These are phyloP conservation scores for Cyprinodon tularosa DNA, from an alignment of 2,113 vertebrate genomes.

Conservation along the genomic window DNA sequence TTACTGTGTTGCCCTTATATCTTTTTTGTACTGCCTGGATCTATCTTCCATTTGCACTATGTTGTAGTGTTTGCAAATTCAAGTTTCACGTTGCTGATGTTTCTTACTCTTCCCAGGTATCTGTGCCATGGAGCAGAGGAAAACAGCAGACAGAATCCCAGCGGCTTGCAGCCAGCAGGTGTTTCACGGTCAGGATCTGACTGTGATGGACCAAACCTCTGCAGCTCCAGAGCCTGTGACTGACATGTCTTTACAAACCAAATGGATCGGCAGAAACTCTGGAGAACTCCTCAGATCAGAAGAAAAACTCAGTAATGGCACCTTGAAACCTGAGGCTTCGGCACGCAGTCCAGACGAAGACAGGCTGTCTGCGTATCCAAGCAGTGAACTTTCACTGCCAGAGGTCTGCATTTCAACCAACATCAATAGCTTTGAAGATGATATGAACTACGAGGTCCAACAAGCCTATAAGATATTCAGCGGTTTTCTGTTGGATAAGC, in stretches of 20 bases:
- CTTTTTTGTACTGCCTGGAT: neutral
- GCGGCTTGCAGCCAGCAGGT: constrained; percentile 33
- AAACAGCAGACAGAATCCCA: constrained; percentile 43
- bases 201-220: constrained; percentile 22
- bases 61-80: neutral
- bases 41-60: constrained; percentile 1
- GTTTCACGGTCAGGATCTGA: constrained; percentile 25
- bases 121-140: constrained; percentile 46
- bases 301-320: constrained; percentile 60
- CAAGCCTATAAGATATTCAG: constrained; percentile 90
- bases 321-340: constrained; percentile 47
- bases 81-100: constrained; percentile 22
- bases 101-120: constrained; percentile 49
- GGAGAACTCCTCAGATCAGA: constrained; percentile 30
- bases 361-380: constrained; percentile 64
- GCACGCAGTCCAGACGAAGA: constrained; percentile 36
- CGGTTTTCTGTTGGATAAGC: constrained; percentile 89
- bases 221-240: constrained; percentile 7
- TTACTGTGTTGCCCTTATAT: neutral
- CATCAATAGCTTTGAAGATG: constrained; percentile 71
- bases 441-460: constrained; percentile 87
- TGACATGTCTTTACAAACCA: constrained; percentile 46
- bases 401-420: constrained; percentile 73
- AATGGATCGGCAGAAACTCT: constrained; percentile 35
- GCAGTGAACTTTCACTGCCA: constrained; percentile 67